Percentiles rank a stretch among this genome's conserved stretches.
Conservation (phyloP, 2,113 vertebrate species). For the Mugil cephalus region DNA sequence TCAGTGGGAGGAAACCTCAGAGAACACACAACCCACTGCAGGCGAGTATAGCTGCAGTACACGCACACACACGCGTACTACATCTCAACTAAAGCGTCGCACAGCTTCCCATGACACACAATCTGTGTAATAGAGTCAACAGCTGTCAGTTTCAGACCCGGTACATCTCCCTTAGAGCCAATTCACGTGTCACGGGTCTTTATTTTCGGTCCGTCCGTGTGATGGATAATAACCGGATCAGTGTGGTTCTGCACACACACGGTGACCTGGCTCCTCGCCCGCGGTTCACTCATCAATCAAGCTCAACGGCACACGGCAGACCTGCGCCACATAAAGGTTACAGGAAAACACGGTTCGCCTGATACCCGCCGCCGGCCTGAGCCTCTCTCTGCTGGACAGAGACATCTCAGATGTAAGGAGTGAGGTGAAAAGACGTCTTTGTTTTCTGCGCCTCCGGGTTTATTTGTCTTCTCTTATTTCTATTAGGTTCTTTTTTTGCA, state of each 20-base stretch:
- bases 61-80: background rate
- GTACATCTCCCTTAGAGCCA: background rate
- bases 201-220: background rate
- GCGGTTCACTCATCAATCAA: conserved; percentile 43
- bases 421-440: background rate
- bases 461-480: too few species aligned
- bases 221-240: conserved; percentile 30
- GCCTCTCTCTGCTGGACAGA: conserved; percentile 7
- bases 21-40: background rate
- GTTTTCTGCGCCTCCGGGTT: too few species aligned
- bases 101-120: background rate
- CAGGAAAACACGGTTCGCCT: conserved; percentile 11
- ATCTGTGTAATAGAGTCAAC: background rate
- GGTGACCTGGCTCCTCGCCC: conserved; percentile 9
- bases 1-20: too few species aligned
- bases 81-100: background rate
- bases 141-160: conserved; percentile 13
- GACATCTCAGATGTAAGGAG: background rate
- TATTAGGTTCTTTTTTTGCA: too few species aligned
- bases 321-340: conserved; percentile 19
- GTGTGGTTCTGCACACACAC: conserved; percentile 43
- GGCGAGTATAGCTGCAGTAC: background rate
- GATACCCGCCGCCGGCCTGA: background rate
- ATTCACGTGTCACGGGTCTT: conserved; percentile 25
- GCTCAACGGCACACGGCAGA: too few species aligned